These are phyloP conservation scores for Cavia aperea DNA, from an alignment of 2,113 vertebrate species.

Conservation along the genomic window DNA sequence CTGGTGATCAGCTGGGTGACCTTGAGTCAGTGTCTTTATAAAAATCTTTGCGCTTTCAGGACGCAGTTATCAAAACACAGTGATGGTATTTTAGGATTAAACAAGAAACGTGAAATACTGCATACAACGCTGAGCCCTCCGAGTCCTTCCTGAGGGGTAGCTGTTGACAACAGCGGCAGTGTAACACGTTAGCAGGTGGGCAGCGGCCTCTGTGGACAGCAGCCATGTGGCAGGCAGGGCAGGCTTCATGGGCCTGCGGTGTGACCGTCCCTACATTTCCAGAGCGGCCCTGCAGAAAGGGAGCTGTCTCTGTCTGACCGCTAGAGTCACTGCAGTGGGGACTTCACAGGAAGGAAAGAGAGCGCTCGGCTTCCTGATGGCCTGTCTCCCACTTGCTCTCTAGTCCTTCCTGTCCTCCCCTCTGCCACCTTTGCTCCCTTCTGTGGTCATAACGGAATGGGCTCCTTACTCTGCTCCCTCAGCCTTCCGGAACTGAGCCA, in stretches of 20 bases:
- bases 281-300: not conserved
- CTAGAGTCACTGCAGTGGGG: not conserved
- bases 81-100: not conserved
- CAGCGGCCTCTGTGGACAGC: not conserved
- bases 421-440: not conserved
- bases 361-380: accelerated
- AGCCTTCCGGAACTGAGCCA: not conserved
- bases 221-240: not conserved
- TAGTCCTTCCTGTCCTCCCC: not conserved
- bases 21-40: conserved; percentile 35
- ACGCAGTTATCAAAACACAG: not conserved
- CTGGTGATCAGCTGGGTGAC: not conserved
- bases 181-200: not conserved
- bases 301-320: accelerated
- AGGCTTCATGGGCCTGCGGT: accelerated
- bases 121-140: not conserved
- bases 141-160: accelerated
- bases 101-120: not conserved
- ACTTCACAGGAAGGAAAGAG: not conserved
- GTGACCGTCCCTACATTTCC: no score
- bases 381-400: not conserved
- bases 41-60: conserved; percentile 6
- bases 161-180: accelerated
- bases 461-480: not conserved
- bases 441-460: not conserved